Evolutionary conservation across 2,797 vertebrate species (phyloP).

Genomic region (Aselliscus stoliczkanus): DNA sequence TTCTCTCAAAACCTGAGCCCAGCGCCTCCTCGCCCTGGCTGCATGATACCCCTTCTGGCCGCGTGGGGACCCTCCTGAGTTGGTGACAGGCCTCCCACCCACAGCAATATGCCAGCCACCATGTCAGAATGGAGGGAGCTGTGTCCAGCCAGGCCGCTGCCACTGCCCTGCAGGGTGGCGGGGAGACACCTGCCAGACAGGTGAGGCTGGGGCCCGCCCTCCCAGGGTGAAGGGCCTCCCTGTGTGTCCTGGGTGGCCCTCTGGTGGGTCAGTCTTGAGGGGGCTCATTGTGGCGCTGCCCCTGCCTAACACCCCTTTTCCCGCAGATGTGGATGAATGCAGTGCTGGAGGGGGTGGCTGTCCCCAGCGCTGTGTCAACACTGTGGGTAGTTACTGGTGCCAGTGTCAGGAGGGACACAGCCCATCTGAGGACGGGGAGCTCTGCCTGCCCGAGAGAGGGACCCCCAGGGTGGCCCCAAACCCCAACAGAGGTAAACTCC

Average conservation of each 20-base stretch:
- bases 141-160: slow-evolving; percentile 86
- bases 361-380: slow-evolving; percentile 88
- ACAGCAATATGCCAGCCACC: slow-evolving; percentile 87
- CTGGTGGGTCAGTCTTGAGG: accelerated
- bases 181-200: slow-evolving; percentile 88
- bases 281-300: accelerated
- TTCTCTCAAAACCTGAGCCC: accelerated
- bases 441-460: slow-evolving; percentile 74
- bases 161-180: slow-evolving; percentile 87
- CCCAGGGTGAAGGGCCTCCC: background rate
- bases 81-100: background rate
- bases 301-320: background rate
- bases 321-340: slow-evolving; percentile 91
- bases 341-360: slow-evolving; percentile 77
- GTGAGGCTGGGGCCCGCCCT: slow-evolving; percentile 71
- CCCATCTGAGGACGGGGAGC: slow-evolving; percentile 77
- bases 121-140: slow-evolving; percentile 89
- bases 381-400: slow-evolving; percentile 87
- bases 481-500: slow-evolving; percentile 58
- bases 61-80: background rate
- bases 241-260: background rate
- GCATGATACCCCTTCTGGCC: accelerated
- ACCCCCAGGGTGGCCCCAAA: background rate
- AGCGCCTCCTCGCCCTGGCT: background rate
- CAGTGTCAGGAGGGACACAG: slow-evolving; percentile 83